phyloP scores from a whole-genome alignment of 37 sponge, comb jelly and placozoan genomes.

The Oscarella lobularis region DNA sequence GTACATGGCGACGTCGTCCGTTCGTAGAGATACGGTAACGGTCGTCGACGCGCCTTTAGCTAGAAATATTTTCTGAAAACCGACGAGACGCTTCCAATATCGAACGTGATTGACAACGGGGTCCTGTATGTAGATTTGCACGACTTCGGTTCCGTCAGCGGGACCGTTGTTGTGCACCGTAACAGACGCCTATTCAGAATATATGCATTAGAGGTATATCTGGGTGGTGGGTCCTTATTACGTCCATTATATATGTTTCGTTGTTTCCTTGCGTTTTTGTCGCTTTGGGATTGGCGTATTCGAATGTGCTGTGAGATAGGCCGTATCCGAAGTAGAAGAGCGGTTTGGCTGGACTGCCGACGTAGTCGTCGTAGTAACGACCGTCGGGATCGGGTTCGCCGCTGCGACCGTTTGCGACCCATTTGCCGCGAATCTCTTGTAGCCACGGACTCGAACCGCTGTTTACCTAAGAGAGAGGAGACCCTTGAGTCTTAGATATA shows the following conservation, averaged over 20 bases:
- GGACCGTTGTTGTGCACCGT: not conserved
- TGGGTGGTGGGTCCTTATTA: not conserved
- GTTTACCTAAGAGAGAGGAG: not conserved
- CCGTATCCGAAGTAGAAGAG: slow-evolving; percentile 5
- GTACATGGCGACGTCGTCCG: not conserved
- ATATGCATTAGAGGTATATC: not conserved
- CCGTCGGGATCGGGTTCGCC: not conserved
- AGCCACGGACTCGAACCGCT: slow-evolving; percentile 6
- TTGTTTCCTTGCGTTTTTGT: not conserved
- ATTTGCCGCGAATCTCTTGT: slow-evolving; percentile 6
- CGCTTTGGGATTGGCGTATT: not conserved
- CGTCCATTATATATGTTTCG: not conserved
- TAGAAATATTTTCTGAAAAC: not conserved
- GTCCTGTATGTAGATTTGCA: not conserved
- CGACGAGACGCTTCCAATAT: slow-evolving; percentile 6
- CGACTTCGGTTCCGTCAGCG: not conserved
- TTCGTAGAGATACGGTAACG: not conserved
- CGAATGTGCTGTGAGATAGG: not conserved
- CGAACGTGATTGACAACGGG: not conserved
- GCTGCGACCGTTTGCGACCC: not conserved
- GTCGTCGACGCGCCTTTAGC: not conserved
- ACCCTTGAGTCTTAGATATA: no score
- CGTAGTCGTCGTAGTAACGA: not conserved
- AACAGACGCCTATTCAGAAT: not conserved
- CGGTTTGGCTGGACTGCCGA: not conserved